A percentile compares a stretch with the other conserved stretches of the same genome.
Conservation (phyloP, 2,888 invertebrate species). For the Dichetophora obliterata region DNA sequence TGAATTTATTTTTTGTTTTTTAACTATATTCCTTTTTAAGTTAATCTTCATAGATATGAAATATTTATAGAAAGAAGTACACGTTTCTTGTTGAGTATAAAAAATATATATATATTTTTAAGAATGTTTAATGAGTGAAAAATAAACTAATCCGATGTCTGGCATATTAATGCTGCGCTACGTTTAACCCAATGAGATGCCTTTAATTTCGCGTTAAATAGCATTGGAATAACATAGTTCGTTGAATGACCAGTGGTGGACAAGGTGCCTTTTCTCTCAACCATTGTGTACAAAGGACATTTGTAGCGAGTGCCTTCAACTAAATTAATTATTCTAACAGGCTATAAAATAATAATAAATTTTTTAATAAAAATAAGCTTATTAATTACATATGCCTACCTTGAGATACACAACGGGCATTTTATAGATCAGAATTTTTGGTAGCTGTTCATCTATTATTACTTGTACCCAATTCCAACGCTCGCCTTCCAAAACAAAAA, state of each 20-base stretch:
- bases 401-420: too few relatives aligned
- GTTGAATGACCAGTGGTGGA: conserved; percentile 88
- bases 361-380: background rate
- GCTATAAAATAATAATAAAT: conserved; percentile 56
- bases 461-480: too few relatives aligned
- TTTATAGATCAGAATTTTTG: too few relatives aligned
- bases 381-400: too few relatives aligned
- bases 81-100: conserved; percentile 33
- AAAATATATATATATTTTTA: conserved; percentile 45
- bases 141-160: conserved; percentile 64
- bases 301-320: conserved; percentile 74
- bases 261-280: conserved; percentile 79
- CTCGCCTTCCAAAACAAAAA: too few relatives aligned
- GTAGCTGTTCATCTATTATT: too few relatives aligned
- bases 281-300: conserved; percentile 84
- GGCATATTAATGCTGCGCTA: conserved; percentile 83
- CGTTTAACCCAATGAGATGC: conserved; percentile 82
- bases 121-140: conserved; percentile 37
- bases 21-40: conserved; percentile 12
- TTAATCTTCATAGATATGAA: conserved; percentile 1
- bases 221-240: conserved; percentile 83
- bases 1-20: conserved; percentile 20
- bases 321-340: conserved; percentile 63
- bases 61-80: background rate
- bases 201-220: conserved; percentile 75